Base-by-base conservation (phyloP, 2,888 invertebrate genomes). In the Tetranychus piercei region DNA sequence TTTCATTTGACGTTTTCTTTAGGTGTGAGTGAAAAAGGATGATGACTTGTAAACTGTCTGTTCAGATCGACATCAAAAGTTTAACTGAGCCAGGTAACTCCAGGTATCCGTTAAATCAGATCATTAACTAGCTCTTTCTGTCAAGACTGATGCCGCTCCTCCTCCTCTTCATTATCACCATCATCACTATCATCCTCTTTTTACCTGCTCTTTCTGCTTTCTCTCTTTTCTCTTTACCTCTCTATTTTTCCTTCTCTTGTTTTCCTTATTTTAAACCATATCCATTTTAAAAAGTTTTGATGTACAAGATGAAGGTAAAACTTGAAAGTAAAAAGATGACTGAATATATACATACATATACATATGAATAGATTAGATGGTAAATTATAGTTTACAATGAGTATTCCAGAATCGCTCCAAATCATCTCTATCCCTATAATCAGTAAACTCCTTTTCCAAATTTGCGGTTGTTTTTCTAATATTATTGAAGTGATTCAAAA, bases 21-120 rank as follows among this genome's bases (percentile, higher is more conserved):
- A 55, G 55, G 15, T 55, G 55, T 55, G 55, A 55, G 15, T 55
- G 55, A 55, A 55, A 55, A 55, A 15, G 55, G 55, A 55, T 55
- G 55, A 55, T 55, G 55, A 55, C 55, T 55, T 55, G 55, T 55
- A 55, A 55, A 55, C 11, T 55, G 55, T 15, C 55, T 55, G 55
- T 55, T 55, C 15, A 55, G 55, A 55, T 55, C 55, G 55, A 55
- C 11, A 55, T 55, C 11, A 55, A 55, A 55, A 55, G 55, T 55
- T 55, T 55, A 55, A 55, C 55, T 55, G 55, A 55, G 55, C 55
- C 55, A 55, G 55, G 55, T 55, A 55, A 55, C 55, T 55, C 55
- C 55, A 55, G 55, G 55, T 55, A 55, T 55, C 55, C 55, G 55
- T 55, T 55, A 55, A 55, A 55, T 55, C 55, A 55, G 55, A 55